phyloP scores from a whole-genome alignment of 2,888 invertebrate species.

The Villa cingulata region DNA sequence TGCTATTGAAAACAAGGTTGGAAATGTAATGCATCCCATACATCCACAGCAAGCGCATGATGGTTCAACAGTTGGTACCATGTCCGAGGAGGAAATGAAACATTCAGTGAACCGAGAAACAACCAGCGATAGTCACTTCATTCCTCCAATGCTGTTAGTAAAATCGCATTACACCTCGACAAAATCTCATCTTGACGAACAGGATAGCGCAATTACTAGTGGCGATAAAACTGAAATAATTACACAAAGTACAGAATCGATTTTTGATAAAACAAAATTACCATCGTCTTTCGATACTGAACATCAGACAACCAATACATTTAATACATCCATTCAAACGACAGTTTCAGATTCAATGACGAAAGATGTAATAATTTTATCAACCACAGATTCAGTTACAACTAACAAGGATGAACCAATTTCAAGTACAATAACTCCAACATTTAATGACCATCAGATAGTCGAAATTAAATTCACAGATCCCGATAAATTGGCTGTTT shows the following conservation, averaged over 20 bases:
- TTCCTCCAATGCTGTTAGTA: constrained; percentile 36
- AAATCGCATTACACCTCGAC: constrained; percentile 35
- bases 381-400: too few species aligned
- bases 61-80: not conserved
- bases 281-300: too few species aligned
- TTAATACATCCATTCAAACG: too few species aligned
- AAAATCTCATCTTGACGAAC: constrained; percentile 12
- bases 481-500: constrained; percentile 11
- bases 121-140: constrained; percentile 32
- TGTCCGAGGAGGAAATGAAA: constrained; percentile 1
- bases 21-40: constrained; percentile 29
- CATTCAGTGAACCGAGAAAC: constrained; percentile 13
- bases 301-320: too few species aligned
- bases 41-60: constrained; percentile 26
- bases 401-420: too few species aligned
- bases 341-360: too few species aligned
- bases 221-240: too few species aligned
- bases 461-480: constrained; percentile 12
- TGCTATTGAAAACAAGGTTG: constrained; percentile 12
- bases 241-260: too few species aligned
- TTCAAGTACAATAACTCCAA: not conserved
- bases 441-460: constrained; percentile 10
- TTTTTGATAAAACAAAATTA: too few species aligned
- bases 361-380: too few species aligned
- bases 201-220: not conserved